Evolutionary conservation across 2,797 vertebrate genomes (phyloP), one percentile per base, ranked within the genome.

Genomic region (Taenioides sp.): DNA sequence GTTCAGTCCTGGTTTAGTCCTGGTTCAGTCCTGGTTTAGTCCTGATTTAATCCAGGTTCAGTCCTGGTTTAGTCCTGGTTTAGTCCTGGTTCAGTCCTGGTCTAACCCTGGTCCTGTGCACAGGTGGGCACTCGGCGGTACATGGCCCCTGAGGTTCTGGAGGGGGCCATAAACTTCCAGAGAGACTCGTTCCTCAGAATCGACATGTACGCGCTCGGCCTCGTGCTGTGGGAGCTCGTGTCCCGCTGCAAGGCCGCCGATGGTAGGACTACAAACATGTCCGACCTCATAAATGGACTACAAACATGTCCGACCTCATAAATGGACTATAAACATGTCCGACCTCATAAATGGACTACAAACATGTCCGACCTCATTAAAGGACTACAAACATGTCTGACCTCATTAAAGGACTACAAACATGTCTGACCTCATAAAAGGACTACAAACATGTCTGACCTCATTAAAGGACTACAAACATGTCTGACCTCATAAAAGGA

Each of bases 81-180:
- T 27, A 27, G 25, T 27, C 25, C 25, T 27, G 25, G 25, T 27
- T 27, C 25, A 27, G 25, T 27, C 25, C 25, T 27, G 25, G 25
- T 27, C 25, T 27, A 27, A 27, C 25, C 25, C 37, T 40, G 11
- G 40, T 14, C 12, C 12, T 43, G 43, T 47, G 43, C 40, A 2
- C 43, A 47, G 43, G 43, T 98, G 70, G 97, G 97, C 73, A 98
- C 97, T 0, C 88, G 96, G 89, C 93, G 97, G 52, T 98, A 98
- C 88, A 98, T 98, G 97, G 97, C 97, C 40, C 97, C 97, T 0
- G 97, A 98, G 89, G 97, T 98, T 34, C 79, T 98, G 47, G 97
- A 98, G 82, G 97, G 97, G 60, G 97, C 97, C 74, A 98, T 98
- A 83, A 98, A 98, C 93, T 98, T 98, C 93, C 97, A 98, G 77